phyloP scores from a whole-genome alignment of 2,797 vertebrate genomes.

The Taenioides sp. region DNA sequence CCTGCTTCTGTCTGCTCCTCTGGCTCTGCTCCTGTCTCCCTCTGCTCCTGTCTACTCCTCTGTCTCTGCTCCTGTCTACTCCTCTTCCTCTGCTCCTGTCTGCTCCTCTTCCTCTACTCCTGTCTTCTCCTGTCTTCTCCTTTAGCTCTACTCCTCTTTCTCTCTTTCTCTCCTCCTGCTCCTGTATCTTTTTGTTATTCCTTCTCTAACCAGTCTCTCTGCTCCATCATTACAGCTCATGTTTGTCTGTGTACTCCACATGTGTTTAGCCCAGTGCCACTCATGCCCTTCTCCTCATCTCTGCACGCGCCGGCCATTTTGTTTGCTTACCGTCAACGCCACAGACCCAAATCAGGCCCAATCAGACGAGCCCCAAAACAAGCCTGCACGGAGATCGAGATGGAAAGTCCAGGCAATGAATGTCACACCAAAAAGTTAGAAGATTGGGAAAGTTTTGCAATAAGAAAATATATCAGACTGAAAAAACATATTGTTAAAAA shows the following conservation, averaged over 20 bases:
- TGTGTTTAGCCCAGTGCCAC: not conserved
- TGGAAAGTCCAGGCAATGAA: not conserved
- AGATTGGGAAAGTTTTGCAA: not conserved
- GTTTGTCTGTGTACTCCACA: not conserved
- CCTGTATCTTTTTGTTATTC: not conserved
- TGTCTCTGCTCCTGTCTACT: too few relatives aligned
- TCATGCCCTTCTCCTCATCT: not conserved
- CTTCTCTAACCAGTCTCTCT: not conserved
- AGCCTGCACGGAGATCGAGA: not conserved
- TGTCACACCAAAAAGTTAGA: not conserved
- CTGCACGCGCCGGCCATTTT: not conserved
- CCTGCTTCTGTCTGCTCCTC: too few relatives aligned
- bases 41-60: too few relatives aligned
- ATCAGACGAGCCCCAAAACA: not conserved
- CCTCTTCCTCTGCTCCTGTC: too few relatives aligned
- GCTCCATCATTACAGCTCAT: not conserved
- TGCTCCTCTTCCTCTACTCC: too few relatives aligned
- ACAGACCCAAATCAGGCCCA: not conserved
- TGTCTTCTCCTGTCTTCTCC: too few relatives aligned
- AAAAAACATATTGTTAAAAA: too few relatives aligned
- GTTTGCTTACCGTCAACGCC: not conserved
- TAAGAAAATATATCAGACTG: not conserved
- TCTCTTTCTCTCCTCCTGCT: not conserved
- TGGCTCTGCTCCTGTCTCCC: too few relatives aligned
- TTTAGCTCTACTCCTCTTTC: too few relatives aligned